Percentiles rank a stretch among this genome's conserved stretches.
These are phyloP conservation scores for Bambusicola thoracicus DNA, from an alignment of 2,113 vertebrate genomes.

Conservation along the genomic window DNA sequence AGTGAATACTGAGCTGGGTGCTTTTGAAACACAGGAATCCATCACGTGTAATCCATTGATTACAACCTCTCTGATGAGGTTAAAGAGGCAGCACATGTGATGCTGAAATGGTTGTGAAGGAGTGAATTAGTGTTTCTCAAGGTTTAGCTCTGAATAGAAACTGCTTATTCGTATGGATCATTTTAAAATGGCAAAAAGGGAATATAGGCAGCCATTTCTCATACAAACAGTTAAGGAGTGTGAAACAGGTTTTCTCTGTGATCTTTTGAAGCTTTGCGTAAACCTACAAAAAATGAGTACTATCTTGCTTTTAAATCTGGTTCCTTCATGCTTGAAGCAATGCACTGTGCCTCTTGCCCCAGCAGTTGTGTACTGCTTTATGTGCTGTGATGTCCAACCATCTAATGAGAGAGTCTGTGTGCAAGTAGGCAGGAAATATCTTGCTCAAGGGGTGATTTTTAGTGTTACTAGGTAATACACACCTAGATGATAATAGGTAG, in stretches of 20 bases:
- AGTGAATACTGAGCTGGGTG: neutral
- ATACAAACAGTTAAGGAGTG: neutral
- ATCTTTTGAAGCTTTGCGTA: neutral
- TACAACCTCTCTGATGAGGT: neutral
- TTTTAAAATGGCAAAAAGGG: neutral
- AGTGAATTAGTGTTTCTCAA: neutral
- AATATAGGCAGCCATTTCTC: neutral
- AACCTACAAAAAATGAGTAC: neutral
- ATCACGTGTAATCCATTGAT: neutral
- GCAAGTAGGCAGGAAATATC: neutral
- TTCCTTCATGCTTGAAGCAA: neutral
- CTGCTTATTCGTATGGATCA: neutral
- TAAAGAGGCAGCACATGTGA: neutral
- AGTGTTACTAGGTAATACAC: neutral
- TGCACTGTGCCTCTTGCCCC: accelerated
- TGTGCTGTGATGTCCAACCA: neutral
- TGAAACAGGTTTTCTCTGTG: neutral
- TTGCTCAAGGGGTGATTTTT: neutral
- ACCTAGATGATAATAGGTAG: neutral
- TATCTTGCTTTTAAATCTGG: neutral
- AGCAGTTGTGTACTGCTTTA: neutral
- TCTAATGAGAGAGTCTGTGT: accelerated
- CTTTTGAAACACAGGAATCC: neutral
- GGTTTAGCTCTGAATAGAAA: neutral
- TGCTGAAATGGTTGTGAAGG: neutral